Percentiles rank a stretch among this genome's conserved stretches.
These are phyloP conservation scores for Cololabis saira DNA, from an alignment of 2,113 vertebrate species.

Conservation along the genomic window DNA sequence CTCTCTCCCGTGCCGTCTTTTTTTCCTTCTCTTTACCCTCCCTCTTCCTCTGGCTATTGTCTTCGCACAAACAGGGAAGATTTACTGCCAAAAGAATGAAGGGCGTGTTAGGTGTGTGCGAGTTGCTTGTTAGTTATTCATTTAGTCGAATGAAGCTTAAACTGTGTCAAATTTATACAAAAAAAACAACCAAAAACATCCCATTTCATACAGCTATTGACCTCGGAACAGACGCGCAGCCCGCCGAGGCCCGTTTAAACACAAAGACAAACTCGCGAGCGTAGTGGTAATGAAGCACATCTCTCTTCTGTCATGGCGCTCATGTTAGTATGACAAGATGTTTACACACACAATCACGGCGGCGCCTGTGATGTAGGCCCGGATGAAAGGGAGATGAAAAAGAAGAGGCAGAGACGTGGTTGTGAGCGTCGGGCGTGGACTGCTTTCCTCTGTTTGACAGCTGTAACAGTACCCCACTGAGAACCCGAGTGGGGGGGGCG, in stretches of 20 bases:
- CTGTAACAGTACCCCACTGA: conserved; percentile 70
- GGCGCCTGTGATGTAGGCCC: conserved; percentile 67
- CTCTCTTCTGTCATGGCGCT: conserved; percentile 74
- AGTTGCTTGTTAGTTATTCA: conserved; percentile 38
- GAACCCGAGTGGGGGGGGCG: conserved; percentile 32
- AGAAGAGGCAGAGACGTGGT: conserved; percentile 55
- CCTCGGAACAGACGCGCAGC: conserved; percentile 42
- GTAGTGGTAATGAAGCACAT: conserved; percentile 65
- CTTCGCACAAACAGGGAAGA: conserved; percentile 60
- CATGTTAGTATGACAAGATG: conserved; percentile 77
- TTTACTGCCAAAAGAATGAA: conserved; percentile 62
- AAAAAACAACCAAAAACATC: conserved; percentile 1
- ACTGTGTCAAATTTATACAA: conserved; percentile 25
- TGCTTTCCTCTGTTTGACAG: conserved; percentile 69
- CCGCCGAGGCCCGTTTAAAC: conserved; percentile 46
- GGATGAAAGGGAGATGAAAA: conserved; percentile 69
- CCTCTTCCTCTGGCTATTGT: conserved; percentile 76
- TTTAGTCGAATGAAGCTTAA: conserved; percentile 13
- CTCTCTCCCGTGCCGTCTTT: conserved; percentile 37
- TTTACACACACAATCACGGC: conserved; percentile 76
- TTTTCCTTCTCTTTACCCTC: conserved; percentile 46
- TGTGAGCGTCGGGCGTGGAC: conserved; percentile 40
- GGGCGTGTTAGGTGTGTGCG: conserved; percentile 7
- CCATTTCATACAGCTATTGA: conserved; percentile 23
- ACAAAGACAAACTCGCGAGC: conserved; percentile 67